Percentiles rank a stretch among this genome's conserved stretches.
Conservation (phyloP, 2,113 vertebrate genomes). For the Rallus limicola region DNA sequence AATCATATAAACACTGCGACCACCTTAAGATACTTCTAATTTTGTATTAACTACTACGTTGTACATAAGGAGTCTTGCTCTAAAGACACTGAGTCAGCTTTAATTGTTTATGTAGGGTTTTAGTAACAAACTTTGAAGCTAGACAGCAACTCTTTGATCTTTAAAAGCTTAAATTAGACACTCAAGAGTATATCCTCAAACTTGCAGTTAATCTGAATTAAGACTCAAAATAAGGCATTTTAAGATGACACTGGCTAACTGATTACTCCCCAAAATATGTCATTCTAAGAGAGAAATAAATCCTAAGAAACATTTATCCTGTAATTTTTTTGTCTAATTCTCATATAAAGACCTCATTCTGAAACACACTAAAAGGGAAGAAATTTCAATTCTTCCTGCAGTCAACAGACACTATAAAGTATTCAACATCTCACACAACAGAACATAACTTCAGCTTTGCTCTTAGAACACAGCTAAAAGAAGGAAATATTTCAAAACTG, state of each 20-base stretch:
- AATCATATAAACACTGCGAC: neutral
- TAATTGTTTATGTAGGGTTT: constrained; percentile 26
- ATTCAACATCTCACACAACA: neutral
- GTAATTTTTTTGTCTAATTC: neutral
- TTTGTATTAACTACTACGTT: neutral
- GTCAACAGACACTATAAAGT: neutral
- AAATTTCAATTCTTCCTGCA: neutral
- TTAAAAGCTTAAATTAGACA: constrained; percentile 17
- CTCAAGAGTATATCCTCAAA: neutral
- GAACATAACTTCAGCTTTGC: neutral
- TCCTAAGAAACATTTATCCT: neutral
- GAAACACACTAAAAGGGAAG: neutral
- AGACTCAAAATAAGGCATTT: constrained; percentile 24
- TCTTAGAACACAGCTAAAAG: neutral
- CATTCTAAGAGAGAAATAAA: neutral
- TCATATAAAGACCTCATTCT: neutral
- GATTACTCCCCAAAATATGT: neutral
- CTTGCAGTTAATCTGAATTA: constrained; percentile 49
- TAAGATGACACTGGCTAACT: constrained; percentile 36
- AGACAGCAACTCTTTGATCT: constrained; percentile 47
- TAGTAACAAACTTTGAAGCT: constrained; percentile 30
- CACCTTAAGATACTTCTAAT: neutral
- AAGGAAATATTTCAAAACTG: neutral
- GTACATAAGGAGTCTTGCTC: neutral
- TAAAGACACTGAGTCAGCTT: neutral